Evolutionary conservation across 2,113 vertebrate species (phyloP).

Genomic region (Semnopithecus entellus): DNA sequence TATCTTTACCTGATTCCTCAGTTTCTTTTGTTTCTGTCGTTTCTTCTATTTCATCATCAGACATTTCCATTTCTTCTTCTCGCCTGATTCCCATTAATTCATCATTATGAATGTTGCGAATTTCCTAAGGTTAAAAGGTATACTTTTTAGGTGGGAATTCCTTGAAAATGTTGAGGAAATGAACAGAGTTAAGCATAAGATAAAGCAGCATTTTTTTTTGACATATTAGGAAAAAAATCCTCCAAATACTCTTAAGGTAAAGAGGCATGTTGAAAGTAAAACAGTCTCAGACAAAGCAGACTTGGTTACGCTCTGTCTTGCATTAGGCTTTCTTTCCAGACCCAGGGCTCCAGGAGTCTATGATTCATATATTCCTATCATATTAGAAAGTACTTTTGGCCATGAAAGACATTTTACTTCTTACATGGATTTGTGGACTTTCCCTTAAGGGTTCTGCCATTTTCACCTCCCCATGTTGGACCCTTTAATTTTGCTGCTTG

Average conservation of each 20-base stretch:
- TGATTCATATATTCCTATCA: background rate
- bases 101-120: constrained; percentile 97
- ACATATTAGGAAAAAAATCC: background rate
- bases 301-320: background rate
- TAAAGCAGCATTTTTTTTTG: background rate
- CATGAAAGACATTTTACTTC: background rate
- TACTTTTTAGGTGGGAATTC: constrained; percentile 26
- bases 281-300: constrained; percentile 9
- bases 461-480: constrained; percentile 2
- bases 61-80: constrained; percentile 99
- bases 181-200: constrained; percentile 16
- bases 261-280: background rate
- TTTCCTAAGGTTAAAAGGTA: constrained; percentile 89
- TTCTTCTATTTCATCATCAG: constrained; percentile 95
- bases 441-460: constrained; percentile 7
- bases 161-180: constrained; percentile 29
- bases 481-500: constrained; percentile 38
- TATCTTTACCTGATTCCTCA: constrained; percentile 91
- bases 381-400: background rate
- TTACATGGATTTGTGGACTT: constrained; percentile 33
- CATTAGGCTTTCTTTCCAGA: constrained; percentile 1
- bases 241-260: constrained; percentile 1
- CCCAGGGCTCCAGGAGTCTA: background rate
- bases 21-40: constrained; percentile 90
- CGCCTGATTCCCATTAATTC: constrained; percentile 97